These are phyloP conservation scores for Suillia variegata DNA, from an alignment of 2,888 invertebrate genomes.

Conservation along the genomic window DNA sequence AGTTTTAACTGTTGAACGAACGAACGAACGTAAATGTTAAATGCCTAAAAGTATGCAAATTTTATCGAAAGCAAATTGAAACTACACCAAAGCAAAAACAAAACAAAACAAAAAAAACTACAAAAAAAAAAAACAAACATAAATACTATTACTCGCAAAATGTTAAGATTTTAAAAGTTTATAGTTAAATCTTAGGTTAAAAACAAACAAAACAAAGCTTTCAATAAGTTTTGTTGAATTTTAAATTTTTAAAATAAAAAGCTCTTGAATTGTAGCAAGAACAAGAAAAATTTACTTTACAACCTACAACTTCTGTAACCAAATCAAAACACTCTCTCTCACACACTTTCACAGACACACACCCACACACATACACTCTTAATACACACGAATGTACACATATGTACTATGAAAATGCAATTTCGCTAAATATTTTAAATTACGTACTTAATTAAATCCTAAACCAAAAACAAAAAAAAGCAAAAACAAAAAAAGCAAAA, in stretches of 20 bases:
- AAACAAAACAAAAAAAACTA: not conserved
- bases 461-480: constrained; percentile 13
- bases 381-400: no score
- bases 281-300: constrained; percentile 20
- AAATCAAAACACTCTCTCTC: not conserved
- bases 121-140: not conserved
- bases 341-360: not conserved
- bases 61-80: constrained; percentile 24
- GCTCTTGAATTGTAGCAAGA: constrained; percentile 33
- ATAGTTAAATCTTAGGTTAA: not conserved
- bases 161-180: not conserved
- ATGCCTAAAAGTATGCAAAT: constrained; percentile 30
- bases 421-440: constrained; percentile 2
- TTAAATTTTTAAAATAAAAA: constrained; percentile 19
- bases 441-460: no score
- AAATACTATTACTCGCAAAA: no score
- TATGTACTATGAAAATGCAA: not conserved
- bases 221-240: constrained; percentile 24
- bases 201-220: not conserved
- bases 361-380: no score
- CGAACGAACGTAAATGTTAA: constrained; percentile 25
- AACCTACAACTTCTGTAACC: not conserved
- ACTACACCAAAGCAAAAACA: not conserved
- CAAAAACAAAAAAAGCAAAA: no score
- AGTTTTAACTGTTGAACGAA: constrained; percentile 34